Percentiles rank a stretch among this genome's conserved stretches.
phyloP scores from a whole-genome alignment of 2,797 vertebrate genomes.

The Mus spretus region DNA sequence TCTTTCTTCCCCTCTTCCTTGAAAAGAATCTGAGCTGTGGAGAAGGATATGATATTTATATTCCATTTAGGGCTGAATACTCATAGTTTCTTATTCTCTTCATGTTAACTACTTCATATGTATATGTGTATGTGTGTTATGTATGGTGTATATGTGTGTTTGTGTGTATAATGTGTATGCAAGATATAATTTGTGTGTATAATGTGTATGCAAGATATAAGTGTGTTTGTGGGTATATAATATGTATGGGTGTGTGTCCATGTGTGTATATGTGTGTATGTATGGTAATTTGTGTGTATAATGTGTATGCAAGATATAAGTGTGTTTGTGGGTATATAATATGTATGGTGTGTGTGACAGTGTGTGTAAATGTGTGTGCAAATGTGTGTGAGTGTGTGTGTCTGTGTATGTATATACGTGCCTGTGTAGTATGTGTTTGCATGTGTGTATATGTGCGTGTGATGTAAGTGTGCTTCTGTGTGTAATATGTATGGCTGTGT shows the following conservation, averaged over 20 bases:
- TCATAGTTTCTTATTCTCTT: not conserved
- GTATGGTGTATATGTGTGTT: not conserved
- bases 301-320: too few species aligned
- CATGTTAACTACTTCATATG: not conserved
- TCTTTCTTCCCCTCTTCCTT: not conserved
- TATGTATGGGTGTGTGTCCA: not conserved
- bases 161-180: not conserved
- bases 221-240: not conserved
- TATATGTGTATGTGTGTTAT: not conserved
- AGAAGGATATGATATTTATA: not conserved
- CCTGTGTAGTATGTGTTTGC: too few species aligned
- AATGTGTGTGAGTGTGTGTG: not conserved
- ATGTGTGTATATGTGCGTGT: too few species aligned
- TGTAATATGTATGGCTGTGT: not conserved
- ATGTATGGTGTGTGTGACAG: not conserved
- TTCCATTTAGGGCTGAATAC: not conserved
- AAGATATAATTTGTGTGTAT: not conserved
- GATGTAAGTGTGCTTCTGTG: too few species aligned
- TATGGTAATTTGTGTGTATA: too few species aligned
- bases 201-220: not conserved
- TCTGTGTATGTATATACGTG: not conserved
- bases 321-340: too few species aligned
- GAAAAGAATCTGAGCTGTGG: not conserved
- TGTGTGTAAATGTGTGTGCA: not conserved
- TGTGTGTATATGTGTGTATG: not conserved